Evolutionary conservation across 2,888 invertebrate genomes (phyloP).

Genomic region (Hofmannophila pseudospretella): DNA sequence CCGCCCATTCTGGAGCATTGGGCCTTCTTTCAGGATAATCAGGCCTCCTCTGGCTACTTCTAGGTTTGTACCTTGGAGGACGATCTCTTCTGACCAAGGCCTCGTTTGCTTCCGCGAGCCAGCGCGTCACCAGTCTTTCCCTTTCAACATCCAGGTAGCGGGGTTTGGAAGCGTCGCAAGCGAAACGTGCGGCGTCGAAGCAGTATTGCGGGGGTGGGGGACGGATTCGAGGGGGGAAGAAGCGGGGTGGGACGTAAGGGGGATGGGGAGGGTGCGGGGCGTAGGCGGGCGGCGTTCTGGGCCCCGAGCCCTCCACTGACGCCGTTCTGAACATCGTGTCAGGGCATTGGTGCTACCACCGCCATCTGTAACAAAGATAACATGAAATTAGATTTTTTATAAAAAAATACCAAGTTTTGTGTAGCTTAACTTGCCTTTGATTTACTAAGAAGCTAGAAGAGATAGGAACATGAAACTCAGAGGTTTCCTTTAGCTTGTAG

Average conservation of each 20-base stretch:
- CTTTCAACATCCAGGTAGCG: conserved; percentile 69
- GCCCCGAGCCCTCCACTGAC: conserved; percentile 73
- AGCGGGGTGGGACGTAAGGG: conserved; percentile 64
- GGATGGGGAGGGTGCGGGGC: conserved; percentile 72
- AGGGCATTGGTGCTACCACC: conserved; percentile 58
- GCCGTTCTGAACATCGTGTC: conserved; percentile 72
- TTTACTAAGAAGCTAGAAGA: no score
- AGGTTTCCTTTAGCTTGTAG: no score
- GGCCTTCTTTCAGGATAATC: conserved; percentile 62
- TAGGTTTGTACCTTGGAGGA: conserved; percentile 65
- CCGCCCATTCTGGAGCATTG: conserved; percentile 63
- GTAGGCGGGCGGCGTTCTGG: conserved; percentile 72
- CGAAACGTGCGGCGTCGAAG: conserved; percentile 74
- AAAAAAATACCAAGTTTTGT: no score
- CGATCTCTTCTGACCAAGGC: conserved; percentile 64
- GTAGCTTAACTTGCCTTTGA: no score
- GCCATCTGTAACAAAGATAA: conserved; percentile 48
- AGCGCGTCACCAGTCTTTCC: conserved; percentile 67
- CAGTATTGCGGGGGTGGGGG: conserved; percentile 73
- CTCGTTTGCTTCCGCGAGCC: conserved; percentile 73
- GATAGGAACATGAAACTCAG: no score
- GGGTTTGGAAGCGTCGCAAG: conserved; percentile 70
- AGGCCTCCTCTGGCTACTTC: conserved; percentile 68
- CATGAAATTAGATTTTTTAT: no score
- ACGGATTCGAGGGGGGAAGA: conserved; percentile 65